A percentile compares a stretch with the other conserved stretches of the same genome.
Evolutionary conservation across 2,888 invertebrate species (phyloP).

Genomic region (Pyrgus malvae): DNA sequence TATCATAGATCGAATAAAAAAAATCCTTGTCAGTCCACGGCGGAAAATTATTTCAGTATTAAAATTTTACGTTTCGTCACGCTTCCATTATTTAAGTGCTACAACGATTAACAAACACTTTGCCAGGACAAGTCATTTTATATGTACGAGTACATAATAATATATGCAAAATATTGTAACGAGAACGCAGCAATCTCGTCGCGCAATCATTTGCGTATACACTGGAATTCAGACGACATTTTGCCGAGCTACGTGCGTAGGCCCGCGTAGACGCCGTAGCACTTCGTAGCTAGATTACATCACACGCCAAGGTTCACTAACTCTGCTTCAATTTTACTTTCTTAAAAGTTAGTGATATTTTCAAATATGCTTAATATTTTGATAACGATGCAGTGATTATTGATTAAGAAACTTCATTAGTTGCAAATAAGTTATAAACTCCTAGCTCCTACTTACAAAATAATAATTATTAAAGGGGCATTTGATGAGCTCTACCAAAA

Average conservation of each 20-base stretch:
- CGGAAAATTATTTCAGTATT: too few relatives aligned
- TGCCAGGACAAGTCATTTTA: background rate
- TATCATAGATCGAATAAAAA: too few relatives aligned
- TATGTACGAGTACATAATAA: slow-evolving; percentile 3
- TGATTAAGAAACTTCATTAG: too few relatives aligned
- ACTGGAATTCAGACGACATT: slow-evolving; percentile 45
- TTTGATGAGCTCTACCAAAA: too few relatives aligned
- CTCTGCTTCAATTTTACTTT: background rate
- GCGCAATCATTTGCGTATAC: slow-evolving; percentile 47
- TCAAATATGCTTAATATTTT: background rate
- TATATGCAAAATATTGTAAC: slow-evolving; percentile 31
- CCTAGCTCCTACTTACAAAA: too few relatives aligned
- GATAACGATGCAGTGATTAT: too few relatives aligned
- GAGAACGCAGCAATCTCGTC: slow-evolving; percentile 36
- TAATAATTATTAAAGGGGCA: too few relatives aligned
- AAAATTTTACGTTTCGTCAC: too few relatives aligned
- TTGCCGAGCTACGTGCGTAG: slow-evolving; percentile 53
- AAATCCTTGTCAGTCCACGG: too few relatives aligned
- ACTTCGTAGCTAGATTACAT: slow-evolving; percentile 34
- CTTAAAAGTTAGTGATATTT: background rate
- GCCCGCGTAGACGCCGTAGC: slow-evolving; percentile 47
- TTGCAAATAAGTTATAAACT: too few relatives aligned
- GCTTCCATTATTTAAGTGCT: background rate
- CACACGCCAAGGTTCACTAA: slow-evolving; percentile 25
- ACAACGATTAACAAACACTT: background rate